These are phyloP conservation scores for Scaptomyza cyrtandrae DNA, from an alignment of 2,888 invertebrate genomes.

Conservation along the genomic window DNA sequence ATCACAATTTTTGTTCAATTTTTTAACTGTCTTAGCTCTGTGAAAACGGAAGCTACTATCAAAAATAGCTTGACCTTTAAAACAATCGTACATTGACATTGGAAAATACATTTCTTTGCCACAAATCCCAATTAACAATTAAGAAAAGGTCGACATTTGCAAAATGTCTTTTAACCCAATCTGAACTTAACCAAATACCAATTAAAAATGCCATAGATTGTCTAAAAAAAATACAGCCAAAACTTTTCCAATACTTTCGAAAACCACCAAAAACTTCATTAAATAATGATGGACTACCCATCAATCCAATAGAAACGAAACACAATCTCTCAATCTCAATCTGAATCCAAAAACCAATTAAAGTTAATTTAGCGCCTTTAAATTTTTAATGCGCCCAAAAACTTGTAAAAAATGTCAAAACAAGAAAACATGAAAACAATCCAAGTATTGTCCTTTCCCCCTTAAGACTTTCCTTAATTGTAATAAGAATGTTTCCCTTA, in stretches of 20 bases:
- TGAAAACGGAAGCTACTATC: too few relatives aligned
- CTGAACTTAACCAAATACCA: constrained; percentile 5
- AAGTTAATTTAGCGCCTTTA: constrained; percentile 53
- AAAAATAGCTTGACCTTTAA: not conserved
- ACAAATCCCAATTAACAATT: not conserved
- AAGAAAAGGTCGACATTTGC: not conserved
- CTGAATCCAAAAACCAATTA: constrained; percentile 54
- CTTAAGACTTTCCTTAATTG: constrained; percentile 43
- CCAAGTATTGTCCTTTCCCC: not conserved
- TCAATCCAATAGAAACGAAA: constrained; percentile 20
- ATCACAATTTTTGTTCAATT: too few relatives aligned
- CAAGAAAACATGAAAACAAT: constrained; percentile 7
- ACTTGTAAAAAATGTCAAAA: constrained; percentile 57
- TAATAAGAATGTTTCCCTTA: constrained; percentile 37
- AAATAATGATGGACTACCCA: constrained; percentile 33
- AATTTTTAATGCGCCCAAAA: constrained; percentile 54
- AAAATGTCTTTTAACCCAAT: not conserved
- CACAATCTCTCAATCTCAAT: constrained; percentile 27
- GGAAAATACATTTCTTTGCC: not conserved
- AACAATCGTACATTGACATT: not conserved
- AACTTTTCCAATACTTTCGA: constrained; percentile 9
- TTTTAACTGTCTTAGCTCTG: too few relatives aligned
- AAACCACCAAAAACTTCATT: constrained; percentile 40
- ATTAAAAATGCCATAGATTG: constrained; percentile 10
- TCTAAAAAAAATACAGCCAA: not conserved